Percentiles rank a stretch among this genome's conserved stretches.
Conservation (phyloP, 2,113 vertebrate genomes). For the Albula goreensis region DNA sequence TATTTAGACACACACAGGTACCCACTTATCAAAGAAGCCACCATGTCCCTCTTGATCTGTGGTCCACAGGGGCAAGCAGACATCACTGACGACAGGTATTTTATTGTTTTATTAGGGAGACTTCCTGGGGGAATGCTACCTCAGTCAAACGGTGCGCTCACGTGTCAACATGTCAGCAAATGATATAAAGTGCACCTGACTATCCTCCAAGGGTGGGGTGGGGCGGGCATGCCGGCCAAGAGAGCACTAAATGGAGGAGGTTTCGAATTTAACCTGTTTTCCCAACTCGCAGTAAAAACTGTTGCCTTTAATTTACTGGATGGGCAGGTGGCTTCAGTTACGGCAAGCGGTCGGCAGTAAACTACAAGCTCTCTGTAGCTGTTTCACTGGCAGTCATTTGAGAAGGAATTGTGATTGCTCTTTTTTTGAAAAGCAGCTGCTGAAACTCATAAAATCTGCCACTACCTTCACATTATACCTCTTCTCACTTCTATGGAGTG, state of each 20-base stretch:
- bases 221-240: neutral
- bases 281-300: slow-evolving; percentile 19
- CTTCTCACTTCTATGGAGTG: neutral
- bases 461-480: neutral
- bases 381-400: slow-evolving; percentile 11
- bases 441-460: slow-evolving; percentile 22
- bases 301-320: slow-evolving; percentile 32
- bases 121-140: slow-evolving; percentile 9
- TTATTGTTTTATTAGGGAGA: slow-evolving; percentile 37
- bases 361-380: slow-evolving; percentile 5
- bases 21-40: neutral
- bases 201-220: neutral
- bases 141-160: slow-evolving; percentile 25
- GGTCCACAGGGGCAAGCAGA: slow-evolving; percentile 21
- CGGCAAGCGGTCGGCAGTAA: slow-evolving; percentile 12
- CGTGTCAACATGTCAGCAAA: slow-evolving; percentile 27
- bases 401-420: slow-evolving; percentile 8
- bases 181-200: slow-evolving; percentile 29
- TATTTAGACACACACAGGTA: neutral
- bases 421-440: neutral
- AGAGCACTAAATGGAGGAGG: neutral
- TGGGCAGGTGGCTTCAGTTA: neutral
- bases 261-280: slow-evolving; percentile 20
- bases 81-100: slow-evolving; percentile 21
- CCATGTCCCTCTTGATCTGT: slow-evolving; percentile 2